phyloP scores from a whole-genome alignment of 2,888 invertebrate genomes.

The Pecten maximus region DNA sequence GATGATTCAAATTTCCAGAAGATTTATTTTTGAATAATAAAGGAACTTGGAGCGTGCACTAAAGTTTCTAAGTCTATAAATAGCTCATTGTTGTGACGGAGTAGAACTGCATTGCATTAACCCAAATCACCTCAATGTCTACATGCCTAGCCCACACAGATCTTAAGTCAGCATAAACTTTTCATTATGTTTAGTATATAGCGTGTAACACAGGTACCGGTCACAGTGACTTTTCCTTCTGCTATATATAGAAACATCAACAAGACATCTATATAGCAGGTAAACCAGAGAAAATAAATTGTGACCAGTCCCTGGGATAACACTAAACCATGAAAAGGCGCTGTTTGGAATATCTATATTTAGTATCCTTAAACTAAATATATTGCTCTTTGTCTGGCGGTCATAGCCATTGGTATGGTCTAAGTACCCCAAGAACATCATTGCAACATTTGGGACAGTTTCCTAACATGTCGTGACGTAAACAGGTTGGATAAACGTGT shows the following conservation, averaged over 20 bases:
- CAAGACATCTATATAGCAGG: too few relatives aligned
- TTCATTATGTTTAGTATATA: background rate
- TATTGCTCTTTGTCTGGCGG: too few relatives aligned
- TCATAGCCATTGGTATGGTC: too few relatives aligned
- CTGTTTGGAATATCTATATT: too few relatives aligned
- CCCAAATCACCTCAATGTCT: background rate
- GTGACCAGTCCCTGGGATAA: too few relatives aligned
- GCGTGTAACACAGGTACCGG: background rate
- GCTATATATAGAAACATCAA: background rate
- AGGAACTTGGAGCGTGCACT: background rate
- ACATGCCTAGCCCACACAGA: background rate
- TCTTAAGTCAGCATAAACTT: background rate
- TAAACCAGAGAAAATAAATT: too few relatives aligned
- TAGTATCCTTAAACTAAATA: too few relatives aligned
- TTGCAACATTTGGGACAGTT: too few relatives aligned
- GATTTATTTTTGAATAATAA: background rate
- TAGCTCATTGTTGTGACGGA: background rate
- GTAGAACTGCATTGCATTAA: background rate
- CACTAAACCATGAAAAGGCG: too few relatives aligned
- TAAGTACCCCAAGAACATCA: too few relatives aligned
- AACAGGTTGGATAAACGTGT: too few relatives aligned
- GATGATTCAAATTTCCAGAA: background rate
- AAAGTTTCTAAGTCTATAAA: background rate
- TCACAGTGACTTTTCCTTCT: background rate
- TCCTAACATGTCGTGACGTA: too few relatives aligned